These are phyloP conservation scores for Hormiphora californensis DNA, from an alignment of 37 sponge, comb jelly and placozoan genomes.

Conservation along the genomic window DNA sequence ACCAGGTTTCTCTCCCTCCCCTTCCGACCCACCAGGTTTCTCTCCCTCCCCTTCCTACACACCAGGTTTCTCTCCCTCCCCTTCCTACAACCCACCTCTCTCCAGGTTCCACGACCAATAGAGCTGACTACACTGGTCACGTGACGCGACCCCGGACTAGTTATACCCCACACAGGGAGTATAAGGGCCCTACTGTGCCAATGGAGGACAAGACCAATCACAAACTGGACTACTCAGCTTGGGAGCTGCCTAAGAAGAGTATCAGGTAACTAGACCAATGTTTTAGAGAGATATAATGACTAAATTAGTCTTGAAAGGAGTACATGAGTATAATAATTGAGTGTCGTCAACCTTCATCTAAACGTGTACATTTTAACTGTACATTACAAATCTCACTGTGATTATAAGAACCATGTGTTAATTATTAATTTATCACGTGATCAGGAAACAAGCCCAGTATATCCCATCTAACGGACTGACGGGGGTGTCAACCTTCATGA, in stretches of 20 bases:
- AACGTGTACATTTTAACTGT: too few relatives aligned
- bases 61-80: neutral
- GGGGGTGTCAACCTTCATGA: constrained; percentile 24
- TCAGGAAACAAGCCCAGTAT: neutral
- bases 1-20: neutral
- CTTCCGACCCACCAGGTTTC: neutral
- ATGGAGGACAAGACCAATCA: constrained; percentile 31
- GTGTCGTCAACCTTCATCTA: too few relatives aligned
- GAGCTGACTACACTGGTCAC: constrained; percentile 14
- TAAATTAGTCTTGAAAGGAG: too few relatives aligned
- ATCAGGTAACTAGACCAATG: neutral
- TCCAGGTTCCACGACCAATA: neutral
- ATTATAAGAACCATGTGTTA: too few relatives aligned
- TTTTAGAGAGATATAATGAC: too few relatives aligned
- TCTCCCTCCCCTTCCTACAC: neutral
- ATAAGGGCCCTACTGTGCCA: constrained; percentile 25
- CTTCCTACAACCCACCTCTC: neutral
- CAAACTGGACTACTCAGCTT: constrained; percentile 25
- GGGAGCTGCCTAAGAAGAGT: constrained; percentile 48
- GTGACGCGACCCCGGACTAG: constrained; percentile 1
- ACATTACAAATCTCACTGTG: too few relatives aligned
- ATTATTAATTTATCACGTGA: too few relatives aligned
- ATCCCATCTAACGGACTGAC: neutral
- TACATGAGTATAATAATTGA: too few relatives aligned
- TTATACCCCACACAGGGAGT: constrained; percentile 11